Base-by-base conservation (phyloP, 1,140 invertebrate species). In the Drosophila lowei region DNA sequence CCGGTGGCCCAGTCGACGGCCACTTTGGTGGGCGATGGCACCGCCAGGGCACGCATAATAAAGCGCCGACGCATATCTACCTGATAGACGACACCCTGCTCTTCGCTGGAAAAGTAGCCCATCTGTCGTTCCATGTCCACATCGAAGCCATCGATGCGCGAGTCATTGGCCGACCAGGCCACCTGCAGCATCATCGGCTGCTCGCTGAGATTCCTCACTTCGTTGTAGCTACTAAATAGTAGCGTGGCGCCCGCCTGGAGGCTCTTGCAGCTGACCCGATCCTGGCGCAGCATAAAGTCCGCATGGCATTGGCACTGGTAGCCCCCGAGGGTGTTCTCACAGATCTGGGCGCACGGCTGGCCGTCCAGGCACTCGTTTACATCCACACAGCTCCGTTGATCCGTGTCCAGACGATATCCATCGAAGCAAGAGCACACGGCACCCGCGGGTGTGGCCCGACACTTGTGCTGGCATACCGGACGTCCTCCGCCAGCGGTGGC, bases 311-410 rank as follows among this genome's bases (percentile, higher is more conserved):
- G 93, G 92, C 97, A 98, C n/a, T 92, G 90, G 91, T 93, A 97
- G 25, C 93, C 94, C 42, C 96, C 95, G 6, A 91, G 90, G 1
- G 93, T 93, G 90, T 97, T 97, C 67, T 91, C 92, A 91, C 97
- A 98, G 2, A 93, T 75, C 90, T 98, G 97, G 59, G 96, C 94
- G 90, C 97, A 98, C 3, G 94, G 92, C 48, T 94, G 94, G 23
- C 57, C 53, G 48, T 93, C 89, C 70, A 91, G 80, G 85, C 96
- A 97, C 90, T 97, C 96, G 90, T 97, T 93, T 4, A 94, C 92
- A 91, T 97, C 96, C 54, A 89, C 53, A 65, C 94, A 95, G 6
- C 92, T 88, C 38, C 89, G 90, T 1, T 85, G 85, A 57, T 94
- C 93, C 1, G 79, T 30, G 9, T 78, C 76, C 16, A 97, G 92